Base-by-base conservation (phyloP, 2,797 vertebrate species). In the Vespertilio murinus region DNA sequence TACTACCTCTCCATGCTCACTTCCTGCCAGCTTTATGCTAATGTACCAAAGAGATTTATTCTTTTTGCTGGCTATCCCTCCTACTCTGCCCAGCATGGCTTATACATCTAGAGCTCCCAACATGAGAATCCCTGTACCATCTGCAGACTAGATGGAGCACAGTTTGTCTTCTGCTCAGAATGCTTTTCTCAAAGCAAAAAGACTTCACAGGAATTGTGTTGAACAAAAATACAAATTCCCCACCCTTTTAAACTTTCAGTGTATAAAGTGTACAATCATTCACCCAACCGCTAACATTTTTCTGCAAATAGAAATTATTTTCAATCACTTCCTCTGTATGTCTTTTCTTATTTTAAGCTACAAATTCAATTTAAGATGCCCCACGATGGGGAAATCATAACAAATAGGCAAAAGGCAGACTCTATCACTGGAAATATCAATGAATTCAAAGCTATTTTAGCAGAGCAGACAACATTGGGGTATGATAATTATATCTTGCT, bases 221-320 rank as follows among this genome's bases (percentile, higher is more conserved):
- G 49, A 78, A 74, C 28, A 70, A 64, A 95, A 91, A 83, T 54
- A 83, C 14, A 80, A 83, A 89, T 67, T 83, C 42, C 52, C 35
- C 28, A 70, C 12, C n/a, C 56, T 95, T 67, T 83, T 91, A 87
- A 84, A 81, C 30, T 67, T 91, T 73, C 67, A 12, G 6, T 90
- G 90, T 89, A 64, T 93, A 52, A 89, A 91, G 10, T 42, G 0
- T 70, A 49, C 22, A 69, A 40, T 88, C 33, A 77, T 78, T 87
- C 8, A 42, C 30, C 67, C 67, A 92, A 61, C 45, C 45, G 38
- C 38, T 82, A 28, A 93, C 92, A 92, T 94, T 64, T n/a, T 93
- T 90, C 56, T 91, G 69, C 77, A 90, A 93, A 78, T 83, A 90
- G 18, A 93, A 94, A 84, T 79, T 65, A 85, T 81, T 91, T 93